A percentile compares a stretch with the other conserved stretches of the same genome.
These are phyloP conservation scores for Saccopteryx bilineata DNA, from an alignment of 2,113 vertebrate genomes.

Conservation along the genomic window DNA sequence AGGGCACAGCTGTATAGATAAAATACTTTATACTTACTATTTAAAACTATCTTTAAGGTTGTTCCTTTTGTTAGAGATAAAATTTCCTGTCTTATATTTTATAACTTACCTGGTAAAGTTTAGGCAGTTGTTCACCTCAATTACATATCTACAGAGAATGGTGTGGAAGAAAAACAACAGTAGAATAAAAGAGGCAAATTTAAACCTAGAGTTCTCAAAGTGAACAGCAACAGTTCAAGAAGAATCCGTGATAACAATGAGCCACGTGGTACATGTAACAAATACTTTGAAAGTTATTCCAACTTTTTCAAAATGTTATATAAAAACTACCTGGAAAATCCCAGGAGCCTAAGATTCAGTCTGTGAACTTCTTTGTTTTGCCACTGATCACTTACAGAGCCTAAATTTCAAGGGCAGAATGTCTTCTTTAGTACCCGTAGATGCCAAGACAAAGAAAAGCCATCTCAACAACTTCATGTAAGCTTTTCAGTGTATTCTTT, in stretches of 20 bases:
- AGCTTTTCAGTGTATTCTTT: background rate
- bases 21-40: background rate
- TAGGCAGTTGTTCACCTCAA: slow-evolving; percentile 6
- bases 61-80: slow-evolving; percentile 5
- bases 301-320: slow-evolving; percentile 25
- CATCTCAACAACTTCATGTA: background rate
- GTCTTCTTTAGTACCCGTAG: background rate
- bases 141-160: slow-evolving; percentile 33
- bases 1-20: background rate
- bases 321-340: slow-evolving; percentile 43
- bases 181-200: background rate
- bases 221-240: background rate
- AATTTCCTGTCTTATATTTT: slow-evolving; percentile 18
- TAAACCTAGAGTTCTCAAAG: slow-evolving; percentile 19
- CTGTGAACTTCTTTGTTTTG: background rate
- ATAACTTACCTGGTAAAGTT: slow-evolving; percentile 48
- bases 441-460: slow-evolving; percentile 16
- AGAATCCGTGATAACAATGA: slow-evolving; percentile 30
- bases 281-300: slow-evolving; percentile 44
- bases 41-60: slow-evolving; percentile 21
- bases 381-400: background rate
- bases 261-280: background rate
- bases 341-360: slow-evolving; percentile 11
- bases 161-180: too few relatives aligned
- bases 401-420: slow-evolving; percentile 37